A percentile compares a stretch with the other conserved stretches of the same genome.
These are phyloP conservation scores for Trichoplusia ni DNA, from an alignment of 1,140 invertebrate genomes.

Conservation along the genomic window DNA sequence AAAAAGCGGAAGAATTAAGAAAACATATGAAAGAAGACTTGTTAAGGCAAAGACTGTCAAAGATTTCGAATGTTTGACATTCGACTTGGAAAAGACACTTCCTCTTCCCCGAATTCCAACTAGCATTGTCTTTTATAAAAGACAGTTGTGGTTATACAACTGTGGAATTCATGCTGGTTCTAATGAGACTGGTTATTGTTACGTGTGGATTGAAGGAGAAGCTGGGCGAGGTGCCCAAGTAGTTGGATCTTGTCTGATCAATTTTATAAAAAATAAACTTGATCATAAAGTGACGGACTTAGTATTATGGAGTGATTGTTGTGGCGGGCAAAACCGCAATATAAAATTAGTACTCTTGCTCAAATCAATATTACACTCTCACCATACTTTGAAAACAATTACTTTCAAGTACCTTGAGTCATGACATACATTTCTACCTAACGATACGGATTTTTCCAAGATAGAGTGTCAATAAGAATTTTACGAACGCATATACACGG, in stretches of 20 bases:
- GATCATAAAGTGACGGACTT: background rate
- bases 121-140: background rate
- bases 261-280: constrained; percentile 46
- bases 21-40: constrained; percentile 25
- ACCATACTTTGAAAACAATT: too few relatives aligned
- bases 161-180: background rate
- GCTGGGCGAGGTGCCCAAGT: constrained; percentile 57
- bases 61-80: background rate
- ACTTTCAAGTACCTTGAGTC: too few relatives aligned
- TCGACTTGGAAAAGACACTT: background rate
- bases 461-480: too few relatives aligned
- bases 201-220: constrained; percentile 53
- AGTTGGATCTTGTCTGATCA: constrained; percentile 54
- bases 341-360: too few relatives aligned
- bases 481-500: too few relatives aligned
- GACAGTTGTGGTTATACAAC: background rate
- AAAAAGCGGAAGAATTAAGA: constrained; percentile 1
- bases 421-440: too few relatives aligned
- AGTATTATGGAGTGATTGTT: too few relatives aligned
- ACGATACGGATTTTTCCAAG: too few relatives aligned
- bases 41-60: background rate
- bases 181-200: constrained; percentile 42
- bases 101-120: background rate
- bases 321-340: too few relatives aligned
- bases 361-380: too few relatives aligned